A percentile compares a stretch with the other conserved stretches of the same genome.
Conservation (phyloP, 2,113 vertebrate species). For the Arizona elegans region DNA sequence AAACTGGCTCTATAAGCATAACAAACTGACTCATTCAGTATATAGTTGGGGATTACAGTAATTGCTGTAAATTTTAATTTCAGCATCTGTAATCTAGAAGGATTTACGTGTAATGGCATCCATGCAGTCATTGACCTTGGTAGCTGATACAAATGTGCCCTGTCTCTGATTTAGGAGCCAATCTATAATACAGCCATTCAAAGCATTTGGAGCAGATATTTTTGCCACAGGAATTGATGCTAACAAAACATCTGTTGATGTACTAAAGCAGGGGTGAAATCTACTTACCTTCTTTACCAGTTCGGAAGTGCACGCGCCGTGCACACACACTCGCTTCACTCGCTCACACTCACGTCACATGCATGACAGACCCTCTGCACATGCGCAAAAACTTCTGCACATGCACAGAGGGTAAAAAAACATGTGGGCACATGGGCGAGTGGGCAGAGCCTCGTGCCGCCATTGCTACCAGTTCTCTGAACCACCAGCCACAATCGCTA, state of each 20-base stretch:
- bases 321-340: no score
- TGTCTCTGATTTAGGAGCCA: neutral
- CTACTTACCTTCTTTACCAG: no score
- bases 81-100: neutral
- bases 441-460: no score
- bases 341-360: no score
- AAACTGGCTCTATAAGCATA: neutral
- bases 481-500: no score
- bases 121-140: neutral
- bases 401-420: no score
- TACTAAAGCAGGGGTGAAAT: neutral
- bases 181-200: neutral
- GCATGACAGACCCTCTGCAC: no score
- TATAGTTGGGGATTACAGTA: neutral
- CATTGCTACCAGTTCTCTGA: no score
- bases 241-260: neutral
- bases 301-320: no score
- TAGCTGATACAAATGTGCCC: neutral
- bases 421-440: no score
- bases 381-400: no score
- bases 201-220: neutral
- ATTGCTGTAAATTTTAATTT: neutral
- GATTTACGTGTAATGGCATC: neutral
- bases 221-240: neutral
- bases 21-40: neutral